Conservation (phyloP, 2,888 invertebrate species). For the Augochlorella aurata region DNA sequence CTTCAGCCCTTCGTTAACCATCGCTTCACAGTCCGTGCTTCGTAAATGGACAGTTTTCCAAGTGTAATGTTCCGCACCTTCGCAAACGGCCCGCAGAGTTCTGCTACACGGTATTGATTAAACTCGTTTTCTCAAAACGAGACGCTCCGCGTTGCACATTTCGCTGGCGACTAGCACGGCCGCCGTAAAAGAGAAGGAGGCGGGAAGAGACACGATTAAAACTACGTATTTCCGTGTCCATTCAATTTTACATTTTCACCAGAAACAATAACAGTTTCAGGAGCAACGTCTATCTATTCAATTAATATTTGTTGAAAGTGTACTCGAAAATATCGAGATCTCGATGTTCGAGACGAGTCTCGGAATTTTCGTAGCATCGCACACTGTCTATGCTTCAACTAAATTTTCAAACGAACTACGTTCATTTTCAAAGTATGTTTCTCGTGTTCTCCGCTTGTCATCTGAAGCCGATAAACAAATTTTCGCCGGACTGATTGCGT, state of each 20-base stretch:
- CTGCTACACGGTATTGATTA: conserved; percentile 39
- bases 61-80: conserved; percentile 36
- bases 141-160: conserved; percentile 40
- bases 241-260: conserved; percentile 25
- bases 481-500: conserved; percentile 45
- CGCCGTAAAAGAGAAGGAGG: conserved; percentile 20
- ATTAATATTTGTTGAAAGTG: neutral
- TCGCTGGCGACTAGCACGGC: conserved; percentile 31
- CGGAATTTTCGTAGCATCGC: no score
- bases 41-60: conserved; percentile 30
- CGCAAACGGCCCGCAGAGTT: conserved; percentile 44
- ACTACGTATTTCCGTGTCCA: conserved; percentile 6
- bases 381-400: neutral
- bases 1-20: conserved; percentile 31
- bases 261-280: neutral
- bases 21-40: conserved; percentile 5
- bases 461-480: no score
- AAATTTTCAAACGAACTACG: neutral
- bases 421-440: no score
- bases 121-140: conserved; percentile 47
- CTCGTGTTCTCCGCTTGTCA: neutral
- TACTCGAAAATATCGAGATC: no score
- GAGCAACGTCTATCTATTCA: neutral
- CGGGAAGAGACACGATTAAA: conserved; percentile 29
- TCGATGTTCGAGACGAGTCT: no score